Evolutionary conservation across 2,797 vertebrate species (phyloP), one percentile per base, ranked within the genome.

Genomic region (Pipistrellus nathusii): DNA sequence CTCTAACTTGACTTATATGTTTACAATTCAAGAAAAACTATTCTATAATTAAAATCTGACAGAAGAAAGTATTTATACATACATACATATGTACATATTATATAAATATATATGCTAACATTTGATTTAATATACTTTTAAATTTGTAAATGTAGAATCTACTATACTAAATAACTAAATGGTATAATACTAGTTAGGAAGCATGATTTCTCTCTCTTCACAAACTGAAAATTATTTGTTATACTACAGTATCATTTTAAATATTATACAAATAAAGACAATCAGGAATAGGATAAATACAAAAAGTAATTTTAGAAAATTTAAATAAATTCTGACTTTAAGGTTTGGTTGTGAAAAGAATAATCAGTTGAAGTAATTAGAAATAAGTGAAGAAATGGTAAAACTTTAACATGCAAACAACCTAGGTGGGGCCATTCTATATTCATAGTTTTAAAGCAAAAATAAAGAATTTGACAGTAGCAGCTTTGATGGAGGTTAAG

Each of bases 271-370:
- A 91, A 80, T 81, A 64, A 91, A 96, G 35, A 69, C 1, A 12
- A 68, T 11, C 41, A n/a, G 7, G 6, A 89, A 91, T 84, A 32
- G 5, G 44, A 73, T 20, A 89, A 92, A 96, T 77, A 20, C 2
- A 71, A 80, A 90, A 62, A 71, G 30, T 48, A 82, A 77, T 62
- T 64, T 18, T 82, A 35, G 27, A 81, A 77, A 83, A 35, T 68
- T 27, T 84, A 27, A 88, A 46, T 91, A 64, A 88, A 95, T 83
- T 95, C 44, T 92, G 30, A 95, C 30, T 90, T 44, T 85, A 88
- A 90, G 85, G 18, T 6, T 66, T 41, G 30, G 17, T 81, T 59
- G 46, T 48, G 27, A 27, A 73, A 94, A 83, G 8, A 85, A 59
- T 66, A 76, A 82, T 51, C 38, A 62, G 6, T 57, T 90, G 41